Conservation (phyloP, 2,888 invertebrate species). For the Orthosia incerta region DNA sequence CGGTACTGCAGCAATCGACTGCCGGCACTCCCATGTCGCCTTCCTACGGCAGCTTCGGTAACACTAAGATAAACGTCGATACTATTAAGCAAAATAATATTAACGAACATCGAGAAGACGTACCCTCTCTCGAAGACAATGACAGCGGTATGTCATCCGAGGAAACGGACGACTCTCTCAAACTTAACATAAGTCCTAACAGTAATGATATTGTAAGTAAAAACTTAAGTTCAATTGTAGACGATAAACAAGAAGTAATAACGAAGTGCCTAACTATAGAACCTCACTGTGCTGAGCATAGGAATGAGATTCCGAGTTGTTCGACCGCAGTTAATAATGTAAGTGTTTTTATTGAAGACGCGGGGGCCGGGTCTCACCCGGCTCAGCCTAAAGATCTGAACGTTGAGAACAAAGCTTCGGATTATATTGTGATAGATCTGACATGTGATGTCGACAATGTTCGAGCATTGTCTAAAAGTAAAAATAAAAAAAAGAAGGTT, state of each 20-base stretch:
- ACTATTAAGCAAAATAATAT: constrained; percentile 67
- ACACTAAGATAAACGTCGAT: constrained; percentile 75
- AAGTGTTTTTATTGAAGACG: constrained; percentile 77
- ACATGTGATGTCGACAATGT: constrained; percentile 82
- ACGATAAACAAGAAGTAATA: constrained; percentile 77
- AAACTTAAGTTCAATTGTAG: constrained; percentile 73
- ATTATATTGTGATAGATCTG: constrained; percentile 88
- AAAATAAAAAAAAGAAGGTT: constrained; percentile 69
- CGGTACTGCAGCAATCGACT: constrained; percentile 72
- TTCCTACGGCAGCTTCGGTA: constrained; percentile 85
- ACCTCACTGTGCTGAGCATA: constrained; percentile 79
- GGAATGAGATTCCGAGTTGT: constrained; percentile 90
- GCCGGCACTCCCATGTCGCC: constrained; percentile 71
- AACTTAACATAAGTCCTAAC: constrained; percentile 76
- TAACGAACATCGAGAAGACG: constrained; percentile 65
- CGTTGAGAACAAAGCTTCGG: constrained; percentile 72
- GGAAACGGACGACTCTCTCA: constrained; percentile 85
- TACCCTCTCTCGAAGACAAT: constrained; percentile 68
- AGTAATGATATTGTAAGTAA: constrained; percentile 73
- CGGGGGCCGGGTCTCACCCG: constrained; percentile 67
- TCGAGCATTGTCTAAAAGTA: constrained; percentile 72
- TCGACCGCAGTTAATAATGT: constrained; percentile 82
- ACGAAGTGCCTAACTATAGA: constrained; percentile 88
- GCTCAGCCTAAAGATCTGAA: constrained; percentile 66
- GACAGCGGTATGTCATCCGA: constrained; percentile 89